Evolutionary conservation across 2,888 invertebrate genomes (phyloP).

Genomic region (Drosophila conformis): DNA sequence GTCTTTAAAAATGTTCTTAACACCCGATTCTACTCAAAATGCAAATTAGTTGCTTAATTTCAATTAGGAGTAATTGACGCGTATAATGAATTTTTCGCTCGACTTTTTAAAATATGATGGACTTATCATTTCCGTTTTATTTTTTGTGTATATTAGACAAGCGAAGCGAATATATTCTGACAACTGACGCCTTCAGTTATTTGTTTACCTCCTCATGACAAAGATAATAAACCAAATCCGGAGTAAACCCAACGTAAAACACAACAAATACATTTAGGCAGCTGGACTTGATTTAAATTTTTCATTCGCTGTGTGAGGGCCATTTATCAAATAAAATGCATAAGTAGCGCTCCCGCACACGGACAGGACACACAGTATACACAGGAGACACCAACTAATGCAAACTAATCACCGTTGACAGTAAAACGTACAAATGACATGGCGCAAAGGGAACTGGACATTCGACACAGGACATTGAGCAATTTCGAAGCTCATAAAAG

Average conservation of each 20-base stretch:
- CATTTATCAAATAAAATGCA: slow-evolving; percentile 39
- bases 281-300: slow-evolving; percentile 65
- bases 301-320: slow-evolving; percentile 33
- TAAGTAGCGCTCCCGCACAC: slow-evolving; percentile 29
- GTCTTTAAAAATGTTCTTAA: not conserved
- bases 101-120: not conserved
- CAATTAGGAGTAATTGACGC: slow-evolving; percentile 18
- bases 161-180: not conserved
- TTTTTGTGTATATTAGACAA: not conserved
- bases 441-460: slow-evolving; percentile 46
- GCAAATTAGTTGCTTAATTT: slow-evolving; percentile 31
- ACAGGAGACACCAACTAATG: slow-evolving; percentile 50
- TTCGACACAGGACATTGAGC: slow-evolving; percentile 28
- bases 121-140: not conserved
- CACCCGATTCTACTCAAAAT: slow-evolving; percentile 7
- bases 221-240: slow-evolving; percentile 25
- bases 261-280: slow-evolving; percentile 48
- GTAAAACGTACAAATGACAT: slow-evolving; percentile 52
- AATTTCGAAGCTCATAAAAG: slow-evolving; percentile 54
- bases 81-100: not conserved
- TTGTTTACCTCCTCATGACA: not conserved
- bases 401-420: slow-evolving; percentile 76
- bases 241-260: slow-evolving; percentile 33
- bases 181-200: not conserved
- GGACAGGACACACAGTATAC: slow-evolving; percentile 2